Evolutionary conservation across 1,140 invertebrate species (phyloP), one percentile per base, ranked within the genome.

Genomic region (Penaeus indicus): DNA sequence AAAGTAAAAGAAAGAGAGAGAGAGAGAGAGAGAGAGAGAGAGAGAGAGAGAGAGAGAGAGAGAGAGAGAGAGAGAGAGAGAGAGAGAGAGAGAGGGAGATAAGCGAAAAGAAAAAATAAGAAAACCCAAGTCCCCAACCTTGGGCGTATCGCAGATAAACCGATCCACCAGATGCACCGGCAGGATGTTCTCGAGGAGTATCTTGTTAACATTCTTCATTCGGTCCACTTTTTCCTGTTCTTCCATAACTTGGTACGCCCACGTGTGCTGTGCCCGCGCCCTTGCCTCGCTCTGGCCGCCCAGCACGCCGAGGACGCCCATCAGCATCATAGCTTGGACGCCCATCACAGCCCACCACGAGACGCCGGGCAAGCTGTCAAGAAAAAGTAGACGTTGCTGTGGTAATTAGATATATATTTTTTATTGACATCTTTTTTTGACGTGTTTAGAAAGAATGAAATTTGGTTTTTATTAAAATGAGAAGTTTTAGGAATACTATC

Each of bases 121-220:
- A 18, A 32, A 64, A 18, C 5, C 19, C 32, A 83, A 63, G 8
- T 96, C 94, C 38, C 94, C 95, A 7, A 94, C 94, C 88, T 95
- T 88, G 93, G 3, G 94, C 94, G 5, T 85, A 84, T 94, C 93
- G 94, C 88, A 89, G 0, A 54, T 78, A 7, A 99, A 99, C 92
- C 98, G 97, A 89, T 98, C 96, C 0, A 98, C 98, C 0, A 99
- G 98, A 92, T 99, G 98, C 88, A 96, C 96, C 7, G 98, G 98
- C 47, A 99, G 93, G 92, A 99, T 99, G 91, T 99, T 99, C 93
- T 99, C 97, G 75, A 99, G 93, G 4, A 99, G 94, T 95, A 94
- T 92, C 94, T 98, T 98, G 92, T 99, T 99, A 75, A 98, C 98
- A 75, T 97, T 97, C 91, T 97, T 93, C 96, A 98, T 98, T 0